phyloP scores from a whole-genome alignment of 2,888 invertebrate species.

The Acrocyrtus sp. region DNA sequence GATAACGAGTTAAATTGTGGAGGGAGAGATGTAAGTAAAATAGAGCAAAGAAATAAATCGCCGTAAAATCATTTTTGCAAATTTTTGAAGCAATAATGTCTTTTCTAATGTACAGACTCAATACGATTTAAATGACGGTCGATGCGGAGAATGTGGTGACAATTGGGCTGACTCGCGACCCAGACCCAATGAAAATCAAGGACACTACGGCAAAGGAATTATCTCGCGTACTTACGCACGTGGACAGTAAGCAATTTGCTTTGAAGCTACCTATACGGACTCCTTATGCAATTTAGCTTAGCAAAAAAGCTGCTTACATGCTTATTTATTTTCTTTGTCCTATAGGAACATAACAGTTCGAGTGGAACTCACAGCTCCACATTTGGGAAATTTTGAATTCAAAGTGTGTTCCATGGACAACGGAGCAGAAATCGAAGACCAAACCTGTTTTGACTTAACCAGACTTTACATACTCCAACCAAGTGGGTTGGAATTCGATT shows the following conservation, averaged over 20 bases:
- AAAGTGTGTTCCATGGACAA: slow-evolving; percentile 41
- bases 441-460: slow-evolving; percentile 40
- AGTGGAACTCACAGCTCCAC: slow-evolving; percentile 50
- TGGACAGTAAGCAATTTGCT: slow-evolving; percentile 33
- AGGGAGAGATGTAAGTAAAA: slow-evolving; percentile 34
- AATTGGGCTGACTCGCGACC: slow-evolving; percentile 37
- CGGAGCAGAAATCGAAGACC: slow-evolving; percentile 29
- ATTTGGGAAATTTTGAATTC: slow-evolving; percentile 53
- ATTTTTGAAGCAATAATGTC: not conserved
- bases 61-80: not conserved
- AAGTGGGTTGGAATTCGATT: slow-evolving; percentile 13
- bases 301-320: not conserved
- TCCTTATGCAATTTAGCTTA: slow-evolving; percentile 3
- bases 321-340: not conserved
- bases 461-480: slow-evolving; percentile 15
- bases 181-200: slow-evolving; percentile 50
- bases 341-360: slow-evolving; percentile 25
- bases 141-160: slow-evolving; percentile 54
- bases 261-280: too few relatives aligned
- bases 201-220: slow-evolving; percentile 43
- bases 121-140: slow-evolving; percentile 46
- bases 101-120: slow-evolving; percentile 33
- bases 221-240: slow-evolving; percentile 35
- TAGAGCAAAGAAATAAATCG: too few relatives aligned
- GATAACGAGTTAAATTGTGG: slow-evolving; percentile 54